phyloP scores from a whole-genome alignment of 2,888 invertebrate genomes.

The Blera fallax region DNA sequence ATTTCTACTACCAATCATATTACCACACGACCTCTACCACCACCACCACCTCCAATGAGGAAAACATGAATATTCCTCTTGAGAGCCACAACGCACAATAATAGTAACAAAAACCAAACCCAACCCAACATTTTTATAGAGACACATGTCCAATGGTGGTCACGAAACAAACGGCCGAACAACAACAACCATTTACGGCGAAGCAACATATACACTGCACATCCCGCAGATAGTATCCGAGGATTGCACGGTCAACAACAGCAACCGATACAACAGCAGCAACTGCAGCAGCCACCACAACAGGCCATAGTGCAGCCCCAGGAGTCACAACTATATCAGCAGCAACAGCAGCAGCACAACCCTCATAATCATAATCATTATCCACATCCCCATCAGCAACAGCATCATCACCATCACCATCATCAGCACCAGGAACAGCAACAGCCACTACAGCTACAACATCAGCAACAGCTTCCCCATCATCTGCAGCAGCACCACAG shows the following conservation, averaged over 20 bases:
- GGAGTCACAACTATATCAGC: constrained; percentile 73
- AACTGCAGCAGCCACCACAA: constrained; percentile 30
- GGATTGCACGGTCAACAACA: constrained; percentile 76
- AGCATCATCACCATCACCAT: constrained; percentile 76
- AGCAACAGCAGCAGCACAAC: constrained; percentile 74
- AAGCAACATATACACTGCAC: constrained; percentile 81
- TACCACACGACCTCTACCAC: constrained; percentile 74
- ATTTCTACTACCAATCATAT: constrained; percentile 72
- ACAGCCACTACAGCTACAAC: constrained; percentile 61
- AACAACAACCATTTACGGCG: constrained; percentile 81
- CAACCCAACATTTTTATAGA: constrained; percentile 75
- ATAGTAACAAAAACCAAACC: constrained; percentile 64
- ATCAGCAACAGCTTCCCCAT: constrained; percentile 65
- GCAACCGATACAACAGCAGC: constrained; percentile 54
- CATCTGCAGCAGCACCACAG: constrained; percentile 56
- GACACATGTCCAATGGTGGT: constrained; percentile 82
- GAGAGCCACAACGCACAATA: constrained; percentile 65
- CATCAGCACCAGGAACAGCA: constrained; percentile 74
- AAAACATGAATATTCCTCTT: constrained; percentile 70
- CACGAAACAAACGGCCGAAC: constrained; percentile 80
- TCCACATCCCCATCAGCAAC: constrained; percentile 77
- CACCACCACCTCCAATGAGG: constrained; percentile 74
- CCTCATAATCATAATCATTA: constrained; percentile 71
- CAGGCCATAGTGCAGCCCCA: constrained; percentile 57
- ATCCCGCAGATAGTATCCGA: constrained; percentile 81